Percentiles rank a stretch among this genome's conserved stretches.
These are phyloP conservation scores for Apteryx owenii DNA, from an alignment of 2,113 vertebrate species.

Conservation along the genomic window DNA sequence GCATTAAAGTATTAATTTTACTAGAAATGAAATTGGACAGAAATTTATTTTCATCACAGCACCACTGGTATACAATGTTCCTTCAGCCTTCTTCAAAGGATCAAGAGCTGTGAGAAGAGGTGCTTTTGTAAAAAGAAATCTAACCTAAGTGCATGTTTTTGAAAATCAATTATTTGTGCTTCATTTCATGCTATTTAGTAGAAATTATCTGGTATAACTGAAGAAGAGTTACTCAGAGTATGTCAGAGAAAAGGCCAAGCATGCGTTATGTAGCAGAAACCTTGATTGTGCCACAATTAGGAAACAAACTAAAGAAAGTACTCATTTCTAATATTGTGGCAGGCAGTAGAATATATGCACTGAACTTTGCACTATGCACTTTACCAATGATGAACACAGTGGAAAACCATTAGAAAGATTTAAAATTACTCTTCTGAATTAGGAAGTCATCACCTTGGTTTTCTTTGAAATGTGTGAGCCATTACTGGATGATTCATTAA, in stretches of 20 bases:
- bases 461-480: background rate
- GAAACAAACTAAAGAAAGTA: background rate
- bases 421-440: constrained; percentile 15
- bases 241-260: background rate
- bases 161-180: background rate
- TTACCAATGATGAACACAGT: background rate
- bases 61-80: background rate
- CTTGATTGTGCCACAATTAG: background rate
- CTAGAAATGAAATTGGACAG: background rate
- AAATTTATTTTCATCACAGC: background rate
- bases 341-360: background rate
- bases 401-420: background rate
- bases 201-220: background rate
- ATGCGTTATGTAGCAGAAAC: background rate
- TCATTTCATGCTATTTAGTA: background rate
- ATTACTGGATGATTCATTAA: background rate
- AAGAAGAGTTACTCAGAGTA: background rate
- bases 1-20: background rate
- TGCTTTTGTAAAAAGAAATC: background rate
- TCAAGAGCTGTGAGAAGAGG: background rate
- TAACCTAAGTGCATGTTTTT: background rate
- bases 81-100: background rate
- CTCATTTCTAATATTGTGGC: background rate
- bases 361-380: background rate
- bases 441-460: background rate